These are phyloP conservation scores for Pseudopipra pipra DNA, from an alignment of 2,113 vertebrate species.

Conservation along the genomic window DNA sequence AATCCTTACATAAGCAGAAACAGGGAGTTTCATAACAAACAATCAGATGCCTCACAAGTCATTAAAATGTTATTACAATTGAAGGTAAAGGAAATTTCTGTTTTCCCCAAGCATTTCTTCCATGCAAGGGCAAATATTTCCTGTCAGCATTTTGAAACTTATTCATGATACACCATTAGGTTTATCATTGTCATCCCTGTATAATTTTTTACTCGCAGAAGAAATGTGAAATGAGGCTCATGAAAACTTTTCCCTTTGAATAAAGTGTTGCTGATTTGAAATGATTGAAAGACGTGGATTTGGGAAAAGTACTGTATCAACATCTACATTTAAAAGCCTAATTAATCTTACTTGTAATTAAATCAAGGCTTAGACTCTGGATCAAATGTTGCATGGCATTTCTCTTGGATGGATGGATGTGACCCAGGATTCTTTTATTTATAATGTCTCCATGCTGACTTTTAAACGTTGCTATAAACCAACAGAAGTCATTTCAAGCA, in stretches of 20 bases:
- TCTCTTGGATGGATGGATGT: not conserved
- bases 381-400: not conserved
- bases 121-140: not conserved
- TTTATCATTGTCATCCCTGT: not conserved
- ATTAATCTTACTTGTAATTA: not conserved
- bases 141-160: slow-evolving; percentile 24
- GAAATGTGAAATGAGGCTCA: not conserved
- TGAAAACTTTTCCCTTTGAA: not conserved
- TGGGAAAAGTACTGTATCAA: not conserved
- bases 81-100: slow-evolving; percentile 31
- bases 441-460: not conserved
- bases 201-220: not conserved
- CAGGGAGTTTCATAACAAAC: not conserved
- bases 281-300: not conserved
- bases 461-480: slow-evolving; percentile 9
- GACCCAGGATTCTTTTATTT: not conserved
- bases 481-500: not conserved
- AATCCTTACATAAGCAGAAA: slow-evolving; percentile 37
- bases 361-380: not conserved
- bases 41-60: not conserved
- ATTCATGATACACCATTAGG: not conserved
- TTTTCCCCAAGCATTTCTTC: not conserved
- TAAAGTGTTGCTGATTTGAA: not conserved
- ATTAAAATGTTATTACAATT: slow-evolving; percentile 17
- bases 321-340: not conserved